Conservation (phyloP, 2,888 invertebrate species). For the Terebella lapidaria region DNA sequence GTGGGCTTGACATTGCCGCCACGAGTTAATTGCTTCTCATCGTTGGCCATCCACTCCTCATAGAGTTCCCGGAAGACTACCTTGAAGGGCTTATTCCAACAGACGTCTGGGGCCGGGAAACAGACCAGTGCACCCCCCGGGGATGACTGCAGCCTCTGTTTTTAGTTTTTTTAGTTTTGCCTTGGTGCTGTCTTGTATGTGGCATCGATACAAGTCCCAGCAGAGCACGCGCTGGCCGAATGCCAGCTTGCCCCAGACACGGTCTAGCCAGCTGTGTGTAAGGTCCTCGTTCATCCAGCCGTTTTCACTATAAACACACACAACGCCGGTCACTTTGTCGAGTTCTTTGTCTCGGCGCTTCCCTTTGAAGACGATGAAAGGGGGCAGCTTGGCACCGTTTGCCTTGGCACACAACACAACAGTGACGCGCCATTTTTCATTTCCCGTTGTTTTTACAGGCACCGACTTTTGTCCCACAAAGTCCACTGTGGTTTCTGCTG, state of each 20-base stretch:
- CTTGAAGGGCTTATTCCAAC: too few relatives aligned
- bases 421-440: slow-evolving; percentile 26
- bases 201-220: too few relatives aligned
- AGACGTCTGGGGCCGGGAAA: too few relatives aligned
- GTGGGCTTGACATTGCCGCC: not conserved
- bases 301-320: slow-evolving; percentile 1
- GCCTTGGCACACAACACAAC: slow-evolving; percentile 23
- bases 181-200: too few relatives aligned
- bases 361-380: slow-evolving; percentile 21
- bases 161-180: too few relatives aligned
- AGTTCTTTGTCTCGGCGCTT: slow-evolving; percentile 15
- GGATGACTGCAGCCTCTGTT: not conserved
- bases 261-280: slow-evolving; percentile 8
- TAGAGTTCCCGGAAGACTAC: too few relatives aligned
- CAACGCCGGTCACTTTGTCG: slow-evolving; percentile 3
- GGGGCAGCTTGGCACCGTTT: slow-evolving; percentile 20
- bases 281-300: slow-evolving; percentile 28
- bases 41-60: too few relatives aligned
- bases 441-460: slow-evolving; percentile 26
- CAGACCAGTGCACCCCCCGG: too few relatives aligned
- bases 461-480: too few relatives aligned
- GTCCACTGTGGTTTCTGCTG: slow-evolving; percentile 13
- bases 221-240: too few relatives aligned
- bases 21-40: too few relatives aligned
- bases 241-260: too few relatives aligned